phyloP scores from a whole-genome alignment of 1,140 invertebrate genomes.

The Maconellicoccus hirsutus region DNA sequence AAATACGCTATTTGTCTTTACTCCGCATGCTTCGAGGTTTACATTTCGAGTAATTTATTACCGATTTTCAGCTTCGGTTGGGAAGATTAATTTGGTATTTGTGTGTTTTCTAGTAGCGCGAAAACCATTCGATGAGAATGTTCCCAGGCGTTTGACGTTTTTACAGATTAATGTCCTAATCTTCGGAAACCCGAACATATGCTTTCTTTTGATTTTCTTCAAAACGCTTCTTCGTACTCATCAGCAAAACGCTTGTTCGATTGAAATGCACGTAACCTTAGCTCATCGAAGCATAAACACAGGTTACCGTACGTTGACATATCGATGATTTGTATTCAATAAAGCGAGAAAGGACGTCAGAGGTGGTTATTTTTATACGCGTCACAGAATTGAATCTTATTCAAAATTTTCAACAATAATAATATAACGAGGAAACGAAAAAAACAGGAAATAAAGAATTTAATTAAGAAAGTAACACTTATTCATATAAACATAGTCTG shows the following conservation, averaged over 20 bases:
- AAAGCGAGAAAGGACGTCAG: not conserved
- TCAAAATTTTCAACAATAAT: constrained; percentile 4
- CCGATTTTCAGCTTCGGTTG: not conserved
- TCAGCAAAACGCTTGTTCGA: no score
- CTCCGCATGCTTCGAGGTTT: not conserved
- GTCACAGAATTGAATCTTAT: constrained; percentile 1
- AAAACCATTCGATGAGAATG: not conserved
- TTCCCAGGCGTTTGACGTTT: no score
- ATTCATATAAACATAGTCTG: not conserved
- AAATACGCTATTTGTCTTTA: not conserved
- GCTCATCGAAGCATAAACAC: not conserved
- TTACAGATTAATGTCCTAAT: no score
- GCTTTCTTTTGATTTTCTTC: no score
- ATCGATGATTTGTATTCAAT: constrained; percentile 3
- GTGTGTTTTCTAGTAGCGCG: not conserved
- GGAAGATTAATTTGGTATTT: constrained; percentile 1
- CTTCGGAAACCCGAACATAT: no score
- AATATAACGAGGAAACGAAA: not conserved
- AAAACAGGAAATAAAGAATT: constrained; percentile 9
- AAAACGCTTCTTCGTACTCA: no score
- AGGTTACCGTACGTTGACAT: not conserved
- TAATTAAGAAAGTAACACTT: constrained; percentile 19
- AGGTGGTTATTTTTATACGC: no score
- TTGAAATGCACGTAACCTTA: no score
- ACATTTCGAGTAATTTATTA: constrained; percentile 1